Percentiles rank a stretch among this genome's conserved stretches.
These are phyloP conservation scores for Anoplolepis gracilipes DNA, from an alignment of 1,140 invertebrate species.

Conservation along the genomic window DNA sequence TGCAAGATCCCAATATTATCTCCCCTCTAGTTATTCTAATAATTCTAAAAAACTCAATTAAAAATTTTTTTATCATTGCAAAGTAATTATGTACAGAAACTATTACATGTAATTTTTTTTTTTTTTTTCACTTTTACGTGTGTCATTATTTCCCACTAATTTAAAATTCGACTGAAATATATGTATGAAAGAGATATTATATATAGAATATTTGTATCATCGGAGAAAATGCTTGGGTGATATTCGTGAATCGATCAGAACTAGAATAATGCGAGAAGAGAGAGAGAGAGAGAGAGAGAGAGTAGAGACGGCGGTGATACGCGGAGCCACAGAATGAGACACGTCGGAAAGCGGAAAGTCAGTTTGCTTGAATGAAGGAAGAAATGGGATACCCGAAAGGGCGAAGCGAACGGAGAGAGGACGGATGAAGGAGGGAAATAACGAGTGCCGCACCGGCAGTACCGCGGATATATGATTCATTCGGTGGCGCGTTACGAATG, in stretches of 20 bases:
- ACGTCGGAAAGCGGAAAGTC: constrained; percentile 22
- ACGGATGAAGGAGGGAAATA: neutral
- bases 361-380: neutral
- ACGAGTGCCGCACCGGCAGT: constrained; percentile 25
- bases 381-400: neutral
- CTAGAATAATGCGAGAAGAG: neutral
- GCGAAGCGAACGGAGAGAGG: neutral
- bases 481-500: constrained; percentile 64
- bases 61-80: neutral
- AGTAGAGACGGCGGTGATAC: neutral
- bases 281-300: too few species aligned
- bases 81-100: neutral
- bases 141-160: neutral
- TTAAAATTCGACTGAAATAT: neutral
- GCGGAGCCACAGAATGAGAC: neutral
- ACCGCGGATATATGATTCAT: constrained; percentile 65
- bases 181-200: neutral
- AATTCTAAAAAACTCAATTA: too few species aligned
- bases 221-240: neutral
- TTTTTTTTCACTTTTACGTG: neutral
- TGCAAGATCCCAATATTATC: neutral
- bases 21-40: too few species aligned
- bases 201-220: neutral
- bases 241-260: constrained; percentile 9
- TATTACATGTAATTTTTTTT: neutral